phyloP scores from a whole-genome alignment of 2,797 vertebrate genomes.

The Halcyon smyrnensis region DNA sequence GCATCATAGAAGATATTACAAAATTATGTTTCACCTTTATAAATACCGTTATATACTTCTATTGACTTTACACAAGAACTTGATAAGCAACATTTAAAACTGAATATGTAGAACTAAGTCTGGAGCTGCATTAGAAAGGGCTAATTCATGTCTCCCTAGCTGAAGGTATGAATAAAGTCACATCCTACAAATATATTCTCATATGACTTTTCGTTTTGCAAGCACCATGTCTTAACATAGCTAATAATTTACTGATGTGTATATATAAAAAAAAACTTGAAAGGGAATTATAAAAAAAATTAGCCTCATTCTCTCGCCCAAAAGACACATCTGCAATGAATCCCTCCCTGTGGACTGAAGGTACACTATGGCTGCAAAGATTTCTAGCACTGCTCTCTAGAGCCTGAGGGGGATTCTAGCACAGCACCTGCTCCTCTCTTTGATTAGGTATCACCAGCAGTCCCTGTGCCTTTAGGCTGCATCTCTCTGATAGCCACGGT shows the following conservation, averaged over 20 bases:
- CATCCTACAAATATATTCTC: not conserved
- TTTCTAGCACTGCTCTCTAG: not conserved
- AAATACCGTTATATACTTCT: not conserved
- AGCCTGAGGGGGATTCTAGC: constrained; percentile 27
- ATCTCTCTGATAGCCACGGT: not conserved
- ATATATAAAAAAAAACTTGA: not conserved
- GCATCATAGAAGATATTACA: not conserved
- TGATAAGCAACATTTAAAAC: not conserved
- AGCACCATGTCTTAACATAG: not conserved
- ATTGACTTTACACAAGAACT: not conserved
- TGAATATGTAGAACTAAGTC: not conserved
- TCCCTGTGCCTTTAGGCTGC: not conserved
- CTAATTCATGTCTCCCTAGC: not conserved
- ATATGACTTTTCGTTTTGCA: not conserved
- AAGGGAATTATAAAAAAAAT: not conserved
- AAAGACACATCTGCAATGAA: constrained; percentile 2
- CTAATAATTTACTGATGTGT: not conserved
- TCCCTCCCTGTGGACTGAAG: not conserved
- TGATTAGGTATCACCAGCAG: constrained; percentile 31
- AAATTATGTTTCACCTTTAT: not conserved
- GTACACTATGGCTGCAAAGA: not conserved
- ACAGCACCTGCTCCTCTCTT: constrained; percentile 36
- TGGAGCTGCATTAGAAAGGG: not conserved
- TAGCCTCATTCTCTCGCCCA: not conserved
- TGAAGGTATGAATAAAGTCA: not conserved